phyloP scores from a whole-genome alignment of 2,113 vertebrate species.

The Grammomys surdaster region DNA sequence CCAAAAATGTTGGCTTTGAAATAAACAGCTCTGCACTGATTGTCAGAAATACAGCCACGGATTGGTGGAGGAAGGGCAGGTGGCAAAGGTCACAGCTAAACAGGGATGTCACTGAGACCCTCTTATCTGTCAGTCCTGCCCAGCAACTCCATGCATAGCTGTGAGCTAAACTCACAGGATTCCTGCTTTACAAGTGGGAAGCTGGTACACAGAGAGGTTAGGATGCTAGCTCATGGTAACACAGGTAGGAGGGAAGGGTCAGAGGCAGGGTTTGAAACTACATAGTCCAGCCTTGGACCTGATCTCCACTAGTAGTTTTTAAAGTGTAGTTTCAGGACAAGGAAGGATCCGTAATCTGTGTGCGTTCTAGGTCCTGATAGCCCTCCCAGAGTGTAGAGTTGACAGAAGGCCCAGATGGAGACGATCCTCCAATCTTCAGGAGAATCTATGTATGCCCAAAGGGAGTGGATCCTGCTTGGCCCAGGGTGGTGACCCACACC shows the following conservation, averaged over 20 bases:
- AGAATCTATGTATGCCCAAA: not conserved
- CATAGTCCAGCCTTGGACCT: not conserved
- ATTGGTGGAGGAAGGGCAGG: not conserved
- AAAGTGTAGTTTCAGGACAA: not conserved
- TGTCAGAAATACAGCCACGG: not conserved
- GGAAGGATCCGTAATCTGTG: not conserved
- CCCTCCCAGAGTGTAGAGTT: not conserved
- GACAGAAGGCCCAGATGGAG: not conserved
- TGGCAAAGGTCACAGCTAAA: not conserved
- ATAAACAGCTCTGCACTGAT: not conserved
- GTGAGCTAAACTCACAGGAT: not conserved
- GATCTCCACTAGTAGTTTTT: not conserved
- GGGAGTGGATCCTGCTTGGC: not conserved
- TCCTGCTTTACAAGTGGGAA: not conserved
- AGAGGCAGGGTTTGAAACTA: constrained; percentile 2
- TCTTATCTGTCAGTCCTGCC: not conserved
- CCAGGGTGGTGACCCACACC: not conserved
- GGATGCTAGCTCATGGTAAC: not conserved
- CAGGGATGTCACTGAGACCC: not conserved
- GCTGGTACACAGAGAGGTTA: not conserved
- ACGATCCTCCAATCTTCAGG: not conserved
- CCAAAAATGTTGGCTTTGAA: constrained; percentile 54
- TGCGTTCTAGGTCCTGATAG: not conserved
- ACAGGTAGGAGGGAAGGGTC: not conserved
- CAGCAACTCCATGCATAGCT: not conserved